Percentiles rank a stretch among this genome's conserved stretches.
These are phyloP conservation scores for Psophia crepitans DNA, from an alignment of 2,113 vertebrate genomes.

Conservation along the genomic window DNA sequence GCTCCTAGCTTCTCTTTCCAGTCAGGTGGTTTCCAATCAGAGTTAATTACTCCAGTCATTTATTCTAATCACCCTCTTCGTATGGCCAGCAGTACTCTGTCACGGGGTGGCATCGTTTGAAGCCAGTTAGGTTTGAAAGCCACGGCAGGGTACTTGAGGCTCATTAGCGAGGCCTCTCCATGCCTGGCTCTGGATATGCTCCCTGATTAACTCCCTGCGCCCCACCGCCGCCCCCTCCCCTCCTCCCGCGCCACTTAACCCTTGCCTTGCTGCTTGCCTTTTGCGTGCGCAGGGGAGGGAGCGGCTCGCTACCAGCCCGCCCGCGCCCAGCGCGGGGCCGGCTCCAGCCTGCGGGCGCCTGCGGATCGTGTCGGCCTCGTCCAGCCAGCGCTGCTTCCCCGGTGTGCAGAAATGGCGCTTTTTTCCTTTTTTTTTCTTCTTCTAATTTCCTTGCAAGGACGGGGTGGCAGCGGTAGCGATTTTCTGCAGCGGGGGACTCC, in stretches of 20 bases:
- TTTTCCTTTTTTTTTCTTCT: too few species aligned
- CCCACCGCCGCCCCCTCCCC: background rate
- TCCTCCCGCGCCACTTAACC: constrained; percentile 49
- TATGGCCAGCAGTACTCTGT: constrained; percentile 69
- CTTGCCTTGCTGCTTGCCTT: constrained; percentile 57
- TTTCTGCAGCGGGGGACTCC: too few species aligned
- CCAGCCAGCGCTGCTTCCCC: too few species aligned
- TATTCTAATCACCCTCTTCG: constrained; percentile 80
- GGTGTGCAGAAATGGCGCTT: background rate
- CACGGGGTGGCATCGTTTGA: constrained; percentile 74
- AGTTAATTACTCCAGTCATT: constrained; percentile 85
- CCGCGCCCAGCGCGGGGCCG: fast-evolving
- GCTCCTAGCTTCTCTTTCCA: constrained; percentile 77
- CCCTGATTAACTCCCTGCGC: constrained; percentile 44
- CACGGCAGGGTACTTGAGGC: constrained; percentile 74
- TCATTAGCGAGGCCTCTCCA: constrained; percentile 80
- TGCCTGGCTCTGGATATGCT: constrained; percentile 67
- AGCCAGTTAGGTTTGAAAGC: constrained; percentile 75
- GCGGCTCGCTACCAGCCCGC: fast-evolving
- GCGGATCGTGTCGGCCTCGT: too few species aligned
- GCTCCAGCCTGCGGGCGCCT: fast-evolving
- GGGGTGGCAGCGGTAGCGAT: background rate
- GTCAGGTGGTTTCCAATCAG: constrained; percentile 80
- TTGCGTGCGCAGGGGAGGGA: background rate
- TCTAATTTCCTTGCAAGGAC: too few species aligned